phyloP scores from a whole-genome alignment of 2,797 vertebrate species.

The Ctenochaetus hawaiiensis region DNA sequence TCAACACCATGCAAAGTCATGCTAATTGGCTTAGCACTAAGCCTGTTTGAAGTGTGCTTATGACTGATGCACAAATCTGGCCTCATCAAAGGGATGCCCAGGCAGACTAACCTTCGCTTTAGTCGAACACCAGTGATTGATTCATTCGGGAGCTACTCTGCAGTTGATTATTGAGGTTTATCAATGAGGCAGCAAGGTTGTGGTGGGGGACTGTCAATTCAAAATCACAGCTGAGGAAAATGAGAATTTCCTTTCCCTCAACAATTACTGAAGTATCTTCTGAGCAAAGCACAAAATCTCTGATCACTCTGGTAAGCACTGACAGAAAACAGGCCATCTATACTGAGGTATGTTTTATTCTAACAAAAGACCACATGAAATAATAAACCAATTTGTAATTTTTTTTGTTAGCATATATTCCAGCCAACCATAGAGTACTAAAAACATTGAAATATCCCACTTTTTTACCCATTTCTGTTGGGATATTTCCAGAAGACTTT shows the following conservation, averaged over 20 bases:
- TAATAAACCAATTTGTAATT: slow-evolving; percentile 3
- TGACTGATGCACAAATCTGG: slow-evolving; percentile 73
- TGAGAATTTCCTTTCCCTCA: slow-evolving; percentile 17
- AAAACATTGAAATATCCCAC: slow-evolving; percentile 25
- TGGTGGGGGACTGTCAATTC: background rate
- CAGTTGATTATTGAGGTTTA: slow-evolving; percentile 51
- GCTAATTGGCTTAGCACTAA: slow-evolving; percentile 80
- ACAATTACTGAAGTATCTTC: background rate
- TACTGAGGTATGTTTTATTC: background rate
- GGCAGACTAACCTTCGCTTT: slow-evolving; percentile 59
- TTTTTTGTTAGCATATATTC: slow-evolving; percentile 21
- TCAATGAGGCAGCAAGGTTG: slow-evolving; percentile 32
- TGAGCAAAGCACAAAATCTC: slow-evolving; percentile 4
- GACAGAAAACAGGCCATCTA: no score
- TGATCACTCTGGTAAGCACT: slow-evolving; percentile 7
- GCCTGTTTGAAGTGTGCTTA: slow-evolving; percentile 76
- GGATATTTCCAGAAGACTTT: slow-evolving; percentile 56
- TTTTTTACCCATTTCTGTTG: background rate
- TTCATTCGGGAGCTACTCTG: slow-evolving; percentile 59
- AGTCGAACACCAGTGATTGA: slow-evolving; percentile 46
- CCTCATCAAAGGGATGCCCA: slow-evolving; percentile 68
- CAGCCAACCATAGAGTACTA: slow-evolving; percentile 19
- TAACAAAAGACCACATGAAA: background rate
- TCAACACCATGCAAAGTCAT: slow-evolving; percentile 75
- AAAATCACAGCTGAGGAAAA: slow-evolving; percentile 10